Percentiles rank a stretch among this genome's conserved stretches.
phyloP scores from a whole-genome alignment of 2,113 vertebrate genomes.

The Dolichallabes microphthalmus region DNA sequence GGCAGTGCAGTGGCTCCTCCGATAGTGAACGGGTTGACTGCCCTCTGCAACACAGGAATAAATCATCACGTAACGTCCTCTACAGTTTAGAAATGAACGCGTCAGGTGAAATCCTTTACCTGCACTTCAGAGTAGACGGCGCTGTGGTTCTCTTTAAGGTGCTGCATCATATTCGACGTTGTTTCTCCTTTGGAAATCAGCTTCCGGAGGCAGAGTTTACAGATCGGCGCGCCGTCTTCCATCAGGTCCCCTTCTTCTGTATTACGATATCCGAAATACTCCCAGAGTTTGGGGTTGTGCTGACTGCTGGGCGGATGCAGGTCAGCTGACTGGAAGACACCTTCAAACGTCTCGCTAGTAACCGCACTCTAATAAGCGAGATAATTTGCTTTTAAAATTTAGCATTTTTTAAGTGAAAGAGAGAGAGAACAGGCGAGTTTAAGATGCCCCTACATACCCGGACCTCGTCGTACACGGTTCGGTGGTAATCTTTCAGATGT shows the following conservation, averaged over 20 bases:
- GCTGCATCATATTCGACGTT: slow-evolving; percentile 38
- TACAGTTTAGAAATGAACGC: background rate
- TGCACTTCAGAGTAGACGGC: slow-evolving; percentile 9
- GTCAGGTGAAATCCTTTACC: background rate
- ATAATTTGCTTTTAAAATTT: background rate
- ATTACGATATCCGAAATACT: slow-evolving; percentile 39
- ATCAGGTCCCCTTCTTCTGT: background rate
- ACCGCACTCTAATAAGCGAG: slow-evolving; percentile 15
- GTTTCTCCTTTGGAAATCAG: slow-evolving; percentile 37
- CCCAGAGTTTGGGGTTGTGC: slow-evolving; percentile 37
- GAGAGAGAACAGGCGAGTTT: too few species aligned
- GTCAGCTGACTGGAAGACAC: background rate
- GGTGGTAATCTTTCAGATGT: slow-evolving; percentile 40
- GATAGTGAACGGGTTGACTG: slow-evolving; percentile 40
- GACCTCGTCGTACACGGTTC: slow-evolving; percentile 26
- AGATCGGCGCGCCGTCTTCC: slow-evolving; percentile 40
- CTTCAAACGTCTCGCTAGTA: slow-evolving; percentile 40
- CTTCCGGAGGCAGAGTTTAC: slow-evolving; percentile 38
- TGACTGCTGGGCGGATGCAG: slow-evolving; percentile 26
- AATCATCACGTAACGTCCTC: too few species aligned
- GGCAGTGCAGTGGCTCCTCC: slow-evolving; percentile 31
- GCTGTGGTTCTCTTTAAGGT: slow-evolving; percentile 43
- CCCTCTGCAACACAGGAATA: background rate
- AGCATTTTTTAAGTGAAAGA: too few species aligned
- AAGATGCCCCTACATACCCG: background rate